phyloP scores from a whole-genome alignment of 2,113 vertebrate genomes.

The Saccopteryx bilineata region DNA sequence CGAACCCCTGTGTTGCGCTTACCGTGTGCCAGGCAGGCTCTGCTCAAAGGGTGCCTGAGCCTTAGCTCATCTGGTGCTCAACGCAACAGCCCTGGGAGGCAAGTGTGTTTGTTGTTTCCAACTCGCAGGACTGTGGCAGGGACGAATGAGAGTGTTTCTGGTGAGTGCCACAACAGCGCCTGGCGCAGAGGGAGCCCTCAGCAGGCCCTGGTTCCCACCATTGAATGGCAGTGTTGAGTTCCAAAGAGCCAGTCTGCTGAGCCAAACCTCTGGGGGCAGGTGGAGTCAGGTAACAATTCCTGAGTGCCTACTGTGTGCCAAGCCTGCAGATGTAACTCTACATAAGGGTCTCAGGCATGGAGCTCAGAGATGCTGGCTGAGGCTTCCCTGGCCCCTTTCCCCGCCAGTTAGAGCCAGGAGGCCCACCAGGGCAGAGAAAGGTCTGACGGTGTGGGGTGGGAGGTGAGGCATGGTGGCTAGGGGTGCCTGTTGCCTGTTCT shows the following conservation, averaged over 20 bases:
- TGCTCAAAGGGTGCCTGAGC: background rate
- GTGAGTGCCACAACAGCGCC: background rate
- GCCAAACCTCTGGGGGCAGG: background rate
- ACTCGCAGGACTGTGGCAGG: background rate
- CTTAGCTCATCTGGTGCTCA: background rate
- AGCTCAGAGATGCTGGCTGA: background rate
- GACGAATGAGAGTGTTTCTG: accelerated
- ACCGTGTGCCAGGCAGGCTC: accelerated
- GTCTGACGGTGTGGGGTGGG: accelerated
- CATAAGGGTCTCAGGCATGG: background rate
- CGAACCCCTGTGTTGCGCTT: accelerated
- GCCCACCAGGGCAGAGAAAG: background rate
- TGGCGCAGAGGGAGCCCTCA: accelerated
- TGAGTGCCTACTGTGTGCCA: background rate
- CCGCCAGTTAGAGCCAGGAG: background rate
- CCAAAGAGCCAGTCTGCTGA: background rate
- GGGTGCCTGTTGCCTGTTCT: accelerated
- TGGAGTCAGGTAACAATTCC: background rate
- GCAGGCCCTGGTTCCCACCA: background rate
- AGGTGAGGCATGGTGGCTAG: background rate
- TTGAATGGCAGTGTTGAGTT: accelerated
- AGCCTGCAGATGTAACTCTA: background rate
- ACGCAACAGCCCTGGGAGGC: no score
- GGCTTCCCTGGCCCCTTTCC: background rate
- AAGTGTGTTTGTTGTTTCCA: no score